Evolutionary conservation across 2,888 invertebrate species (phyloP).

Genomic region (Rhamnusium bicolor): DNA sequence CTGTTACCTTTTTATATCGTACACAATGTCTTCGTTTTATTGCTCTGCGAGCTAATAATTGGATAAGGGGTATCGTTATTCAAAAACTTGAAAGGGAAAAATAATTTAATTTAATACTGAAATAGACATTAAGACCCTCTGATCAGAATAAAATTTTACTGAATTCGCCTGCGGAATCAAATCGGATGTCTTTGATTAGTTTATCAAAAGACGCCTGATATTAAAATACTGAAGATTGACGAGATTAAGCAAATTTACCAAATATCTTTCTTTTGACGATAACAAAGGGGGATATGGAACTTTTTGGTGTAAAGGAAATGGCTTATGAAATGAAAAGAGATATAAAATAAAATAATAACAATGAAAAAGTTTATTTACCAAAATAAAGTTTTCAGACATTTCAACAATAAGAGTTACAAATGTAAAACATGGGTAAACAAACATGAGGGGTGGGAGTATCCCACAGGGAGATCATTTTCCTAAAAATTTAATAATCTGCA

Average conservation of each 20-base stretch:
- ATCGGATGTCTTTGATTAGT: not conserved
- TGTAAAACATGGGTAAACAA: too few relatives aligned
- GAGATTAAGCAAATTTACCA: not conserved
- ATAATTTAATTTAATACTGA: not conserved
- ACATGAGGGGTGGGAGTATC: too few relatives aligned
- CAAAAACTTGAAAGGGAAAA: not conserved
- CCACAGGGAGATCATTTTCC: too few relatives aligned
- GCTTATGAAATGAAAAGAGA: too few relatives aligned
- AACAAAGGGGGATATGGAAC: not conserved
- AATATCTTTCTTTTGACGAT: not conserved
- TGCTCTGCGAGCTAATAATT: not conserved
- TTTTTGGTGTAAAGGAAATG: too few relatives aligned
- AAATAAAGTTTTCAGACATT: too few relatives aligned
- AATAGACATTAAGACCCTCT: not conserved
- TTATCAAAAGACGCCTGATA: not conserved
- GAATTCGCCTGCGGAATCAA: not conserved
- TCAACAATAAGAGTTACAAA: too few relatives aligned
- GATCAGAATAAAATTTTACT: not conserved
- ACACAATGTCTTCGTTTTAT: not conserved
- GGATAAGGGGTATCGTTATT: not conserved
- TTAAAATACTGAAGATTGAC: not conserved
- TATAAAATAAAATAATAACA: too few relatives aligned
- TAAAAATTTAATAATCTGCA: too few relatives aligned
- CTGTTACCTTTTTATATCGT: not conserved
- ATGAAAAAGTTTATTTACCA: too few relatives aligned